Evolutionary conservation across 2,113 vertebrate genomes (phyloP).

Genomic region (Epinephelus fuscoguttatus): DNA sequence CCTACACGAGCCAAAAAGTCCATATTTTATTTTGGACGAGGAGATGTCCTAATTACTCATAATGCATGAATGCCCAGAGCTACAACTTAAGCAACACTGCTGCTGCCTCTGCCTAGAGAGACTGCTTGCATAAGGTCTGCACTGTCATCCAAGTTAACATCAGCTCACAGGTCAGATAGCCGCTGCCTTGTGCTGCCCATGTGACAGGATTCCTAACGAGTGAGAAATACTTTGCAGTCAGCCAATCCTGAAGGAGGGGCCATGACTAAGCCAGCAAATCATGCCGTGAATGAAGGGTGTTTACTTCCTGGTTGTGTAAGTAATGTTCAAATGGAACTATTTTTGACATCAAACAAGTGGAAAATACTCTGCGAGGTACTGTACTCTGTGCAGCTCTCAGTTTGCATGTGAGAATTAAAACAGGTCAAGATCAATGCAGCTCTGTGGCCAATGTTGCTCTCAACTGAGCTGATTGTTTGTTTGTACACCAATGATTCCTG

Average conservation of each 20-base stretch:
- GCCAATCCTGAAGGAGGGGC: constrained; percentile 51
- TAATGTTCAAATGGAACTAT: constrained; percentile 25
- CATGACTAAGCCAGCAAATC: constrained; percentile 41
- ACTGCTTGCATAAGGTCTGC: constrained; percentile 38
- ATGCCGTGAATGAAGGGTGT: neutral
- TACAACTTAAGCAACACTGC: constrained; percentile 20
- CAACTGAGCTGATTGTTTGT: neutral
- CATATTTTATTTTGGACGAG: constrained; percentile 12
- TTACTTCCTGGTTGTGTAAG: constrained; percentile 32
- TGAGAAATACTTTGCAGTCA: constrained; percentile 28
- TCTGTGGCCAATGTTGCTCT: neutral
- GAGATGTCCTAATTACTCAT: constrained; percentile 51
- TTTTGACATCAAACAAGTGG: constrained; percentile 29
- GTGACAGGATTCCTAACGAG: constrained; percentile 65
- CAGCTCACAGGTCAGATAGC: constrained; percentile 44
- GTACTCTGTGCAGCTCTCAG: neutral
- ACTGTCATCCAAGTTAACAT: constrained; percentile 36
- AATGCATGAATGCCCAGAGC: constrained; percentile 27
- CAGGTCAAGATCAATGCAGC: neutral
- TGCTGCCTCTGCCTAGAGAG: constrained; percentile 4
- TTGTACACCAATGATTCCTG: neutral
- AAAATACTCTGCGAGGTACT: neutral
- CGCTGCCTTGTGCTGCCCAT: constrained; percentile 13
- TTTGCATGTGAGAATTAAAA: neutral
- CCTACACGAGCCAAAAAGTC: constrained; percentile 21